Evolutionary conservation across 2,797 vertebrate species (phyloP).

Genomic region (Hoplostethus atlanticus): DNA sequence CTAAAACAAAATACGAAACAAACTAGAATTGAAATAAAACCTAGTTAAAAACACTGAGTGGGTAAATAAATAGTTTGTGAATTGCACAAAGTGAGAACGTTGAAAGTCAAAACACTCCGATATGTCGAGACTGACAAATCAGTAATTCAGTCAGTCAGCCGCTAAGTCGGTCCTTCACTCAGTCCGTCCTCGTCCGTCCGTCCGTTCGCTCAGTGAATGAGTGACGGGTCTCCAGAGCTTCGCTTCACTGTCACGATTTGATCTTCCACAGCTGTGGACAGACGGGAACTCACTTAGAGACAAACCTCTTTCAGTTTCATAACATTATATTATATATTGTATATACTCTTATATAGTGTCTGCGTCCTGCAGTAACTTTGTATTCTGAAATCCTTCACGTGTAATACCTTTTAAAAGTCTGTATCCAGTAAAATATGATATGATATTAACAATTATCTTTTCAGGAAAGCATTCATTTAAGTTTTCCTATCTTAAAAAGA

Average conservation of each 20-base stretch:
- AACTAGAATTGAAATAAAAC: conserved; percentile 81
- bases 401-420: too few relatives aligned
- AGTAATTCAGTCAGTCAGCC: conserved; percentile 58
- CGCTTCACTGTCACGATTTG: conserved; percentile 90
- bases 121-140: conserved; percentile 68
- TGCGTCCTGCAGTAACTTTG: too few relatives aligned
- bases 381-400: too few relatives aligned
- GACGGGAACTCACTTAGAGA: not conserved
- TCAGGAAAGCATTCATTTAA: too few relatives aligned
- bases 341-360: too few relatives aligned
- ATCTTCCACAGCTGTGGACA: conserved; percentile 96
- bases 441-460: too few relatives aligned
- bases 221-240: conserved; percentile 47
- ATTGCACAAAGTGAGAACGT: conserved; percentile 92
- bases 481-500: too few relatives aligned
- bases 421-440: too few relatives aligned
- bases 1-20: conserved; percentile 79
- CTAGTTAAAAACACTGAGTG: conserved; percentile 86
- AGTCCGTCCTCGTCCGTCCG: conserved; percentile 21
- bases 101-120: conserved; percentile 88
- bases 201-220: not conserved
- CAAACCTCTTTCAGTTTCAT: not conserved
- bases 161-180: conserved; percentile 30
- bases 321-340: not conserved
- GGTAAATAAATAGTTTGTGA: conserved; percentile 93